These are phyloP conservation scores for Drosophila nigrodunni DNA, from an alignment of 1,140 invertebrate species.

Conservation along the genomic window DNA sequence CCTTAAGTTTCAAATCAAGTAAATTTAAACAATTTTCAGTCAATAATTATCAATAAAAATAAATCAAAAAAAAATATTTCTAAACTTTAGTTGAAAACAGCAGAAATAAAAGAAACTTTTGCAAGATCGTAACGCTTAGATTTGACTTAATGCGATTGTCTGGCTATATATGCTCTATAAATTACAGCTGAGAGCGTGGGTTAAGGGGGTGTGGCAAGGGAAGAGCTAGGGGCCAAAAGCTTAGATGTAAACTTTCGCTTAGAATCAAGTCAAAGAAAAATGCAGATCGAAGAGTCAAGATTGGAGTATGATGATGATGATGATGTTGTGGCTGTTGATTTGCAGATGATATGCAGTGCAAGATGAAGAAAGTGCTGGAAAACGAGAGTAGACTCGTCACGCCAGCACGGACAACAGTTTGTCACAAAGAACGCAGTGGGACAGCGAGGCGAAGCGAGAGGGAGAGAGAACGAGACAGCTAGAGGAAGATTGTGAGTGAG, in stretches of 20 bases:
- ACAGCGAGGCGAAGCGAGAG: not conserved
- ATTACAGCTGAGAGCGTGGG: not conserved
- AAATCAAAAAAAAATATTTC: not conserved
- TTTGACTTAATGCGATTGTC: constrained; percentile 8
- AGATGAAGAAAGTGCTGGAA: constrained; percentile 63
- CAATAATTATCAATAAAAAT: not conserved
- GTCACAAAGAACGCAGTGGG: constrained; percentile 22
- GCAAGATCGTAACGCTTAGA: constrained; percentile 16
- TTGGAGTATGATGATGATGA: constrained; percentile 15
- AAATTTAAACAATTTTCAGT: too few species aligned
- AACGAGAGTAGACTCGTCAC: constrained; percentile 54
- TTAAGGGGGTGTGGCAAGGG: not conserved
- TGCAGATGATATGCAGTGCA: constrained; percentile 5
- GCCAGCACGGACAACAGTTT: constrained; percentile 32
- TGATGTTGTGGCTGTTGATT: constrained; percentile 3
- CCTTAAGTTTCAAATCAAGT: too few species aligned
- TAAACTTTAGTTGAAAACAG: not conserved
- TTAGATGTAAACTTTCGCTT: constrained; percentile 25
- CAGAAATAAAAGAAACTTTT: constrained; percentile 18
- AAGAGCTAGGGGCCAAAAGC: not conserved
- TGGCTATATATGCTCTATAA: constrained; percentile 25
- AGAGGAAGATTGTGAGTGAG: constrained; percentile 16
- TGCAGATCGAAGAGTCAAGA: constrained; percentile 44
- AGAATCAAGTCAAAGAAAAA: constrained; percentile 18
- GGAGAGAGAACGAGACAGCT: not conserved